A percentile compares a stretch with the other conserved stretches of the same genome.
Conservation (phyloP, 2,888 invertebrate genomes). For the Caenorhabditis parvicauda region DNA sequence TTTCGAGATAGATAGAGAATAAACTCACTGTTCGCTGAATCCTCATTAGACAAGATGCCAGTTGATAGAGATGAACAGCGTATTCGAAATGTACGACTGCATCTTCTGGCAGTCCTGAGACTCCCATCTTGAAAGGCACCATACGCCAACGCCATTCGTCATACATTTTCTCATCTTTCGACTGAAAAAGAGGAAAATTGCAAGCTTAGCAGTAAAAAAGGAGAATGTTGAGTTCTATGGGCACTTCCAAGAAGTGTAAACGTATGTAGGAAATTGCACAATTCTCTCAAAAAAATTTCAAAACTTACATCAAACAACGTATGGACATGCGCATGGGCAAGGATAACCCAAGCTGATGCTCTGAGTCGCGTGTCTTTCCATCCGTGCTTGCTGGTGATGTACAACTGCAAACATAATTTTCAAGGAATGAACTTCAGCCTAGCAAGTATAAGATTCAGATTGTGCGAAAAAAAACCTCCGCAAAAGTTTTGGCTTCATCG, state of each 20-base stretch:
- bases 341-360: constrained; percentile 33
- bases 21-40: constrained; percentile 16
- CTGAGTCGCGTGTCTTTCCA: constrained; percentile 11
- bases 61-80: constrained; percentile 32
- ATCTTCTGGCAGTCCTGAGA: constrained; percentile 22
- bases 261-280: too few species aligned
- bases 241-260: too few species aligned
- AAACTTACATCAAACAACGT: constrained; percentile 22
- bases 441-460: background rate
- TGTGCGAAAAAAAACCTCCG: constrained; percentile 11
- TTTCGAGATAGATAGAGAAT: background rate
- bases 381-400: constrained; percentile 1
- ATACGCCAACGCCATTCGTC: constrained; percentile 31
- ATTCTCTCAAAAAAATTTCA: background rate
- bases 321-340: constrained; percentile 27
- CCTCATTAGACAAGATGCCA: constrained; percentile 26
- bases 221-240: too few species aligned
- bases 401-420: background rate
- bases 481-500: constrained; percentile 16
- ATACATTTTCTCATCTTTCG: constrained; percentile 15
- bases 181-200: constrained; percentile 13
- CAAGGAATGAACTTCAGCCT: too few species aligned
- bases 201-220: too few species aligned
- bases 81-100: constrained; percentile 31
- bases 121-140: constrained; percentile 41